Evolutionary conservation across 2,888 invertebrate genomes (phyloP), one percentile per base, ranked within the genome.

Genomic region (Phrixothrix hirtus): DNA sequence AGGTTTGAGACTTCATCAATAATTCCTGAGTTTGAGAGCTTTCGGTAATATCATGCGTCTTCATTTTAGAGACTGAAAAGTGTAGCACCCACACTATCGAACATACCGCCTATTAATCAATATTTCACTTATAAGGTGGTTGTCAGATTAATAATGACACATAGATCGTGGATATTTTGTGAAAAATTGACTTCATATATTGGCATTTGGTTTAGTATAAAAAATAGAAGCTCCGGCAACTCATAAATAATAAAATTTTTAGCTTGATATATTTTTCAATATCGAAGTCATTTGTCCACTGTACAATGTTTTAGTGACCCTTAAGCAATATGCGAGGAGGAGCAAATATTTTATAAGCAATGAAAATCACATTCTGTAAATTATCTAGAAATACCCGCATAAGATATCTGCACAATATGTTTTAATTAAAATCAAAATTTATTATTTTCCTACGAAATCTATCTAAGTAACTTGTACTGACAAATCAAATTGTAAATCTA

Each of bases 1-100:
- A 41, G 34, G 44, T 51, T 51, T 39, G 37, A 44, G 46, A 35
- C 41, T 42, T 52, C 46, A 52, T 52, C 52, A 52, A 52, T 52
- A 52, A 52, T 52, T 46, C 52, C 17, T 13, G 27, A 47, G 41
- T 52, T 46, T 52, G 45, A 52, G 45, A 52, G 52, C 45, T 52
- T 52, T 52, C 26, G 36, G 52, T 42, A 52, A 52, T 52, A 52
- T 52, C 52, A 37, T 52, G 41, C 46, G 52, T 52, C 52, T 52
- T 52, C 52, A 52, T 52, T 46, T 31, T 12, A 14, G 27, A 35
- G 34, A 41, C 42, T 43, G 42, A 52, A 52, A 52, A 52, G 13
- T 12, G 10, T 11, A 7, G 7, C 21, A 21, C 21, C 21, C 21
- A 5, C 21, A 7, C 21, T n/a, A n/a, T n/a, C 21, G 21, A 21